A percentile compares a stretch with the other conserved stretches of the same genome.
These are phyloP conservation scores for Spilarctia lutea DNA, from an alignment of 2,888 invertebrate species.

Conservation along the genomic window DNA sequence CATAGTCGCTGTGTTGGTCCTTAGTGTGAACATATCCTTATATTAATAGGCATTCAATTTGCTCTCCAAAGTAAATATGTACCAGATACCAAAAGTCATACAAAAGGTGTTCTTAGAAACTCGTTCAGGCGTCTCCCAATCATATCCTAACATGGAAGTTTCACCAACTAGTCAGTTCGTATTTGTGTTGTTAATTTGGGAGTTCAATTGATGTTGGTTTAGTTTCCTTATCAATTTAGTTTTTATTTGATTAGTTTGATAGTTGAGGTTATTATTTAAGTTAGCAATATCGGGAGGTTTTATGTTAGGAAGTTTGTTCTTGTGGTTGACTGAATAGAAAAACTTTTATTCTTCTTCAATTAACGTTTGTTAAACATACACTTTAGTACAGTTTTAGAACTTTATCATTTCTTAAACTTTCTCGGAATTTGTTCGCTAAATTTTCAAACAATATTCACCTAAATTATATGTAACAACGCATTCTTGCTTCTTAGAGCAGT, in stretches of 20 bases:
- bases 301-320: background rate
- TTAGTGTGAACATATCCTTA: background rate
- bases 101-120: constrained; percentile 20
- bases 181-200: constrained; percentile 37
- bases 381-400: background rate
- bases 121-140: constrained; percentile 14
- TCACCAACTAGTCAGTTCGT: constrained; percentile 12
- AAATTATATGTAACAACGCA: no score
- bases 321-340: background rate
- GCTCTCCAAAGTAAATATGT: constrained; percentile 12
- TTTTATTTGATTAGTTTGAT: constrained; percentile 28
- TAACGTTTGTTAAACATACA: background rate
- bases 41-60: constrained; percentile 6
- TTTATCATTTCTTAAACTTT: background rate
- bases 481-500: background rate
- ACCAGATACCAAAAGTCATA: constrained; percentile 20
- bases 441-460: no score
- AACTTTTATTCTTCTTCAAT: background rate
- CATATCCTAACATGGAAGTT: constrained; percentile 13
- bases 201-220: constrained; percentile 19
- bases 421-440: background rate
- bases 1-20: background rate
- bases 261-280: constrained; percentile 18
- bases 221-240: constrained; percentile 25
- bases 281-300: constrained; percentile 2